Base-by-base conservation (phyloP, 2,113 vertebrate species). In the Pterocles burchelli region DNA sequence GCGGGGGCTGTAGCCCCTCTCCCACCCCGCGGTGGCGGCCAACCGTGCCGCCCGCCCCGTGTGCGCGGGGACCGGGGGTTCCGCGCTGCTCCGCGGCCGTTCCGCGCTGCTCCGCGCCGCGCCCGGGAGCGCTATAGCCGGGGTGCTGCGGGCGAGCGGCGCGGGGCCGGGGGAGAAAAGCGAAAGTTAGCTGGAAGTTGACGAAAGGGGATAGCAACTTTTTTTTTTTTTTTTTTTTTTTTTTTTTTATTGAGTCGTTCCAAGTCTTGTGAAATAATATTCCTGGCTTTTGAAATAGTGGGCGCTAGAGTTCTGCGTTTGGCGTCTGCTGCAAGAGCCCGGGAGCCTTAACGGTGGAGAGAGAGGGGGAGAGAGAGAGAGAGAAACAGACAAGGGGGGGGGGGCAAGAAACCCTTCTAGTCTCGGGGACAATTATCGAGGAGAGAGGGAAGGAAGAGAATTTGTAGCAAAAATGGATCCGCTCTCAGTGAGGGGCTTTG, bases 261-360 rank as follows among this genome's bases (percentile, higher is more conserved):
- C 97, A 98, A 97, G 98, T 98, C 98, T 98, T 98, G 98, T 98
- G 98, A 98, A 98, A 98, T 98, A 97, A 98, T 98, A 98, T 99
- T 98, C 99, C 99, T 97, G 97, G 97, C 97, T 98, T 96, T 95
- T 98, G 98, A 97, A 99, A 98, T 99, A 99, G 99, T 99, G 99
- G 99, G 99, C 99, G 99, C 99, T 99, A 98, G 98, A 98, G 98
- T 95, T 98, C 98, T 96, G 97, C 98, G 97, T 95, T 97, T 98
- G 97, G 98, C 95, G 92, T 93, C 96, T 85, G 95, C 93, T 89
- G 94, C 78, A 80, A 87, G 91, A 86, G 87, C 95, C 88, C 71
- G 58, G 91, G 92, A 97, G 97, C 93, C 92, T 83, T 38, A 77
- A 45, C 89, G 96, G 96, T 91, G 95, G 95, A 88, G 97, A 62